Evolutionary conservation across 2,888 invertebrate species (phyloP), one percentile per base, ranked within the genome.

Genomic region (Drosophila borborema): DNA sequence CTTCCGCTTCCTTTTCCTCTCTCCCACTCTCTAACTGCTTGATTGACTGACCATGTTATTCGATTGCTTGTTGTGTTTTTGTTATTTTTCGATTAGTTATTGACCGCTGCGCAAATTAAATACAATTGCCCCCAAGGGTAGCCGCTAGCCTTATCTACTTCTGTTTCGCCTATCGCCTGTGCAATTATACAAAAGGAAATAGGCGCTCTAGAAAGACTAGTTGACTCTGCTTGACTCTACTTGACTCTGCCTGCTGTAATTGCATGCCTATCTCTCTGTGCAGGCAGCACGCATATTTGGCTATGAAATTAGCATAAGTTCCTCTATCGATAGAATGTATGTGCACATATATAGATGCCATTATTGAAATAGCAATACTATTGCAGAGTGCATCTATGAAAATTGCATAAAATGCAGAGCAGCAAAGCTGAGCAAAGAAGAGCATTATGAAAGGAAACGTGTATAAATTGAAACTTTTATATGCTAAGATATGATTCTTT

Each of bases 61-160:
- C 81, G 89, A 84, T 86, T 75, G 89, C 88, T 72, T 77, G 74
- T 80, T 77, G 61, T 72, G 68, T 67, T 71, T 71, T 81, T 89
- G 76, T 74, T 86, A 71, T 82, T 82, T 84, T 89, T 86, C 85
- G 75, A 77, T 78, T 84, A 81, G 77, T 48, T 72, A 59, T 54
- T 54, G 53, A 60, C 41, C 68, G 63, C 67, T 56, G 74, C 65
- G 69, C 85, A 81, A 89, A 86, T 86, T 81, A 89, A 89, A 89
- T 84, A 70, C 81, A 74, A 77, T 64, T 65, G 62, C 78, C 78
- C 67, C 55, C 60, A n/a, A 60, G 67, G 31, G 68, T 60, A 9
- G 41, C n/a, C 1, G 9, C 65, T 55, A 23, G 36, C 18, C 51
- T 20, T 14, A 51, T 51, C 51, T 34, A 36, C 51, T 51, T 3